Base-by-base conservation (phyloP, 2,797 vertebrate genomes). In the Arrhamphus sclerolepis region DNA sequence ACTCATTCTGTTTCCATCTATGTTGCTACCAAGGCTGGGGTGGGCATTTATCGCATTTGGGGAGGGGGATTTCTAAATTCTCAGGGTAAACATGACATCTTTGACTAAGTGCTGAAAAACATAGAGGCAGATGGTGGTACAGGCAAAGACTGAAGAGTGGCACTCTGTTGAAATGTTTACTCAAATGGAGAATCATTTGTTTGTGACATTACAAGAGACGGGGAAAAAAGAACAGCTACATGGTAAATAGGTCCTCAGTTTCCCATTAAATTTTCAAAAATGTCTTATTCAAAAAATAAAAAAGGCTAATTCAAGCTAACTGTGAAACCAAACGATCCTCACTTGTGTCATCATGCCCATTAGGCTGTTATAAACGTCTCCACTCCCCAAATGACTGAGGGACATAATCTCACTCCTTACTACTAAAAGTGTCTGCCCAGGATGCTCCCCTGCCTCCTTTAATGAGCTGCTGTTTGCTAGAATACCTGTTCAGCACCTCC, bases 401-500 rank as follows among this genome's bases (percentile, higher is more conserved):
- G 22, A 66, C 39, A 7, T 1, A 10, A 46, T 43, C 39, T 72
- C 40, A 6, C 26, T 52, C 22, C 28, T 4, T 21, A 60, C 26
- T 71, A 42, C 31, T 60, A 53, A 44, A 46, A 38, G 52, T 54
- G 54, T 14, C 38, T 39, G 49, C 42, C 64, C 41, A 41, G 52
- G 50, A 57, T n/a, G 59, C 57, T 43, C 24, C 62, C 50, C 44
- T 59, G 22, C 41, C 51, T 65, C 72, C 66, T 61, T 66, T 55
- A 55, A 38, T 24, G 5, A 56, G 56, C 0, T 46, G 46, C 62
- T 58, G 58, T 71, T 77, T 72, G 26, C 74, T 57, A 22, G 70
- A 62, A 79, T 62, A 67, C 55, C 60, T 49, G 51, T 44, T 74
- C 46, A 49, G 62, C 59, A 70, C 17, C 53, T 69, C 55, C 41